A percentile compares a stretch with the other conserved stretches of the same genome.
Conservation (phyloP, 2,113 vertebrate species). For the Catharus fuscescens region DNA sequence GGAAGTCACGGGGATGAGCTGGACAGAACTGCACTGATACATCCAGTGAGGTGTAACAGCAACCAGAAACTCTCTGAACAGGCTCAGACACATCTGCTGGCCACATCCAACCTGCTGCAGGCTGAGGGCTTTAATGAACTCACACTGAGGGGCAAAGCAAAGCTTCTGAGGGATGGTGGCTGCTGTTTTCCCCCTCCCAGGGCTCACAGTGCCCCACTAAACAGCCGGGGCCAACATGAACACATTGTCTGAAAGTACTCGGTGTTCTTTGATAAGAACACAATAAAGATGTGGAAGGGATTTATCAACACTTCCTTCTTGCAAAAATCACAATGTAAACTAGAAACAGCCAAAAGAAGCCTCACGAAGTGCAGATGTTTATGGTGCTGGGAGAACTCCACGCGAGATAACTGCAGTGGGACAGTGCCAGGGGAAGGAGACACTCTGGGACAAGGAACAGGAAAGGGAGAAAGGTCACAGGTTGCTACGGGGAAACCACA, state of each 20-base stretch:
- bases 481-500: not conserved
- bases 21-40: not conserved
- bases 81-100: not conserved
- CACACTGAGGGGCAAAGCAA: fast-evolving
- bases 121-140: not conserved
- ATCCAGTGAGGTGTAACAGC: not conserved
- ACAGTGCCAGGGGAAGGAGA: not conserved
- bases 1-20: not conserved
- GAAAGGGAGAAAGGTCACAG: not conserved
- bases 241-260: not conserved
- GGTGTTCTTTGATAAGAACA: not conserved
- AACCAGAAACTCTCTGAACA: not conserved
- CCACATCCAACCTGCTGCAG: not conserved
- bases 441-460: fast-evolving
- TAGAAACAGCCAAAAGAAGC: not conserved
- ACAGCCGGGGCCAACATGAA: not conserved
- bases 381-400: not conserved
- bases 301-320: not conserved
- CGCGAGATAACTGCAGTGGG: not conserved
- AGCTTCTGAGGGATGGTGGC: not conserved
- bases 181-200: not conserved
- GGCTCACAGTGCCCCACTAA: not conserved
- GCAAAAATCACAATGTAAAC: not conserved
- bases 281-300: not conserved
- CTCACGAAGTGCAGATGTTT: not conserved